phyloP scores from a whole-genome alignment of 1,140 invertebrate genomes.

The Drosophila bocqueti region DNA sequence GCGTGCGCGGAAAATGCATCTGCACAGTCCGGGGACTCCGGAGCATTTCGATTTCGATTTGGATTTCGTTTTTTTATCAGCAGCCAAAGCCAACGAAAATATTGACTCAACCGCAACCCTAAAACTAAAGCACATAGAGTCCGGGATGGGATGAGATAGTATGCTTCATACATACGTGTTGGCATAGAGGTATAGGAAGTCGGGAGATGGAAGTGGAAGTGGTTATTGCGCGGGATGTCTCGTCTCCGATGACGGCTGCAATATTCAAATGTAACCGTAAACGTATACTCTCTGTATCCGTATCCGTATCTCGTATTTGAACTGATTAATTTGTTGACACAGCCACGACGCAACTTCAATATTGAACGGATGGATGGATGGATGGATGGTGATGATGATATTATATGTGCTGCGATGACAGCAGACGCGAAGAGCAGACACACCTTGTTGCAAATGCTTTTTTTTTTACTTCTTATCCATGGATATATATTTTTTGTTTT shows the following conservation, averaged over 20 bases:
- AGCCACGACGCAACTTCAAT: slow-evolving; percentile 43
- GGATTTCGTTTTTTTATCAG: slow-evolving; percentile 69
- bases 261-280: slow-evolving; percentile 69
- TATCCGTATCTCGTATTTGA: slow-evolving; percentile 73
- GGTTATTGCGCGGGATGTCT: slow-evolving; percentile 33
- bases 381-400: slow-evolving; percentile 31
- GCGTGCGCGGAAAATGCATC: slow-evolving; percentile 72
- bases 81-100: slow-evolving; percentile 65
- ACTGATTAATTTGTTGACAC: slow-evolving; percentile 80
- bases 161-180: neutral
- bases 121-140: slow-evolving; percentile 29
- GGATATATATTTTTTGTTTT: neutral
- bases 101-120: slow-evolving; percentile 65
- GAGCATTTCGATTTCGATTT: slow-evolving; percentile 62
- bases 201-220: slow-evolving; percentile 20
- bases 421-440: slow-evolving; percentile 45
- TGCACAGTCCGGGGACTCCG: slow-evolving; percentile 65
- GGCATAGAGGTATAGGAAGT: slow-evolving; percentile 29
- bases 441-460: slow-evolving; percentile 61
- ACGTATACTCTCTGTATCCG: slow-evolving; percentile 36
- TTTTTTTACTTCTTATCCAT: slow-evolving; percentile 14
- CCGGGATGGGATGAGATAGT: slow-evolving; percentile 17
- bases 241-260: slow-evolving; percentile 42
- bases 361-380: slow-evolving; percentile 14
- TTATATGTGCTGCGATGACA: slow-evolving; percentile 37